These are phyloP conservation scores for Nebria ingens DNA, from an alignment of 1,140 invertebrate genomes.

Conservation along the genomic window DNA sequence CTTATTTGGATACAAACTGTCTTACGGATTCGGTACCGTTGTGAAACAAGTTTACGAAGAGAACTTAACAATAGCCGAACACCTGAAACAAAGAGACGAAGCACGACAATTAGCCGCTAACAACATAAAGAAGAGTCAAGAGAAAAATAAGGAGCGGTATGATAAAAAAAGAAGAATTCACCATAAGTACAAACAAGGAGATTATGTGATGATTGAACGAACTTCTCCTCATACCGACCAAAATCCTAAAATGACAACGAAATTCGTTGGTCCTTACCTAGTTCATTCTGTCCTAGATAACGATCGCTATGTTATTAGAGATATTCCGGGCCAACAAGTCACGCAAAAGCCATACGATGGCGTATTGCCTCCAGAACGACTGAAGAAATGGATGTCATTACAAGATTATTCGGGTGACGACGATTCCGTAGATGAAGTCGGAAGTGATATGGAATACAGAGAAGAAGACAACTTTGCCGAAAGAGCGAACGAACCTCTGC, in stretches of 20 bases:
- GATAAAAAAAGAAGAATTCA: not conserved
- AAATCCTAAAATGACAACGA: not conserved
- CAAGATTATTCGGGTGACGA: not conserved
- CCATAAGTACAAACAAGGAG: too few relatives aligned
- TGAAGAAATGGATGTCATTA: not conserved
- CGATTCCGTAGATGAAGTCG: not conserved
- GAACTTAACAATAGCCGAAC: not conserved
- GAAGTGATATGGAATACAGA: not conserved
- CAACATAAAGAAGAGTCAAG: not conserved
- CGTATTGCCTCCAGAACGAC: not conserved
- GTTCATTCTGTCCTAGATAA: not conserved
- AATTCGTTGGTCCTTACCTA: not conserved
- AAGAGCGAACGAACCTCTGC: too few relatives aligned
- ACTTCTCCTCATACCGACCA: not conserved
- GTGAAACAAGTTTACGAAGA: not conserved
- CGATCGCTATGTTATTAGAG: not conserved
- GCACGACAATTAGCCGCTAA: not conserved
- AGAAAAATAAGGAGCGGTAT: not conserved
- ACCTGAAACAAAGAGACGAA: not conserved
- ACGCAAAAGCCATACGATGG: not conserved
- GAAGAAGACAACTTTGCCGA: too few relatives aligned
- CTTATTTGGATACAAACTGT: conserved; percentile 2
- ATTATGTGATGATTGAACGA: not conserved
- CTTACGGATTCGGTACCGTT: not conserved
- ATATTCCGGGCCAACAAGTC: not conserved